Conservation (phyloP, 2,113 vertebrate species). For the Anoura caudifer region DNA sequence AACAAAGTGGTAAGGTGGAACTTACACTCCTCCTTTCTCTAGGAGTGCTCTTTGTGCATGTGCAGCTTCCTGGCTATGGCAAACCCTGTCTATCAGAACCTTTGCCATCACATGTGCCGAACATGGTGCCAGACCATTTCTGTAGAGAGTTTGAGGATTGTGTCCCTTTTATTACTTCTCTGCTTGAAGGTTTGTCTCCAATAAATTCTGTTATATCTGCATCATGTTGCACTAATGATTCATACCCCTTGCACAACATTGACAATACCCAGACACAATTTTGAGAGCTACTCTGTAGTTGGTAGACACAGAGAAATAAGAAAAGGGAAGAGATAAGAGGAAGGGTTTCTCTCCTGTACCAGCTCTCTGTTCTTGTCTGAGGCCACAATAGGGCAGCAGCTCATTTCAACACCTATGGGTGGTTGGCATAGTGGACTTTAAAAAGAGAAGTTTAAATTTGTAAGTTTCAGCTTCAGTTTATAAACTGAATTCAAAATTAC, state of each 20-base stretch:
- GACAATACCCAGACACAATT: neutral
- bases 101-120: neutral
- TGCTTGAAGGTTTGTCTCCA: neutral
- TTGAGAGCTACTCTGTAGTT: neutral
- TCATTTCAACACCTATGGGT: neutral
- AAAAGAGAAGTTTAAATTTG: neutral
- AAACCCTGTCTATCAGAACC: neutral
- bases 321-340: conserved; percentile 41
- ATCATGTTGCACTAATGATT: neutral
- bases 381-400: accelerated
- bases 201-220: neutral
- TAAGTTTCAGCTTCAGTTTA: neutral
- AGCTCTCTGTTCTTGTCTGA: neutral
- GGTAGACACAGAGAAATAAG: neutral
- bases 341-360: neutral
- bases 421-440: neutral
- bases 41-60: neutral
- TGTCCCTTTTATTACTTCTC: neutral
- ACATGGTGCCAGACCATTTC: no score
- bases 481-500: neutral
- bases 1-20: neutral
- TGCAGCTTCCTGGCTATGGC: neutral
- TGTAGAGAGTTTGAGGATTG: neutral
- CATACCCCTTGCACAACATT: neutral
- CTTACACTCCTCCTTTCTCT: neutral